Conservation (phyloP, 2,797 vertebrate species). For the Chaetodon trifasciatus region DNA sequence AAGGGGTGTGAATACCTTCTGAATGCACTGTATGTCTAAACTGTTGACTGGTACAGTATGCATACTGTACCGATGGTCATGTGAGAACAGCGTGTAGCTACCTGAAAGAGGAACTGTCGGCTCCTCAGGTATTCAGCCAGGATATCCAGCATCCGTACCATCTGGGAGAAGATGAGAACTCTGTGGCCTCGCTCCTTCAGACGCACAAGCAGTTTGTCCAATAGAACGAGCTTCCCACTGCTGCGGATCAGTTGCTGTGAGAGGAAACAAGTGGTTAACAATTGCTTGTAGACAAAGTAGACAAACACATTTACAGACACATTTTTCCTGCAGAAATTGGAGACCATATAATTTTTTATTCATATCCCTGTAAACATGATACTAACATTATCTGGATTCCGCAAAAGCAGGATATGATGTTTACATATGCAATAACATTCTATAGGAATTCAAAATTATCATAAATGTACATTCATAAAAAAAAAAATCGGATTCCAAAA, state of each 20-base stretch:
- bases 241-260: conserved; percentile 94
- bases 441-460: background rate
- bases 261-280: background rate
- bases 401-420: background rate
- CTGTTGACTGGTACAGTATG: background rate
- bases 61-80: background rate
- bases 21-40: too few species aligned
- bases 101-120: conserved; percentile 97
- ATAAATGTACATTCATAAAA: too few species aligned
- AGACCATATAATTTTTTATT: background rate
- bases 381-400: background rate
- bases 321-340: too few species aligned
- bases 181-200: conserved; percentile 95
- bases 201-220: conserved; percentile 96
- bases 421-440: background rate
- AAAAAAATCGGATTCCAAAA: background rate
- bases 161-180: conserved; percentile 99
- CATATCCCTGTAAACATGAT: background rate
- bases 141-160: conserved; percentile 99
- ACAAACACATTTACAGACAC: too few species aligned
- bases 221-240: conserved; percentile 96
- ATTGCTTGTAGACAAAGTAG: background rate
- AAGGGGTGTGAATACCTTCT: too few species aligned
- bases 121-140: conserved; percentile 97
- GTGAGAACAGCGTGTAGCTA: conserved; percentile 55